phyloP scores from a whole-genome alignment of 2,888 invertebrate species.

The Nemapogon koenigi region DNA sequence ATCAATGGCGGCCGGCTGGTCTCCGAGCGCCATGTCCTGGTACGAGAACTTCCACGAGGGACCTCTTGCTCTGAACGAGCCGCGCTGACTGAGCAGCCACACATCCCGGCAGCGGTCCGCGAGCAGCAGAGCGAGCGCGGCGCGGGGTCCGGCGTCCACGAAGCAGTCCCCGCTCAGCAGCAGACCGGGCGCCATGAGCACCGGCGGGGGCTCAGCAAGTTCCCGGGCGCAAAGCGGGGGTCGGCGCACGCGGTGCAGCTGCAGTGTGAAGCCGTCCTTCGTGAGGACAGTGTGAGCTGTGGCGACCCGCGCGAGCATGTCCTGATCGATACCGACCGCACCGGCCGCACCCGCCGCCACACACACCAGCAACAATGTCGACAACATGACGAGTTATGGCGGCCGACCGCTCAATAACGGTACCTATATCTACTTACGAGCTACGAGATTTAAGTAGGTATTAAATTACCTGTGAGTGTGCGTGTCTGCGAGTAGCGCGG shows the following conservation, averaged over 20 bases:
- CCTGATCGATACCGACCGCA: neutral
- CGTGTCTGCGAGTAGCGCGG: constrained; percentile 8
- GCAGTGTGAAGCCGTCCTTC: constrained; percentile 6
- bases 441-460: too few species aligned
- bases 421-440: too few species aligned
- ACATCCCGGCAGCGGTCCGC: constrained; percentile 2
- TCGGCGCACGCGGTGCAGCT: neutral
- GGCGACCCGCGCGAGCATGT: neutral
- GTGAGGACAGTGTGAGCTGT: constrained; percentile 6
- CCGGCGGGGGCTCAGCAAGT: constrained; percentile 3
- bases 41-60: constrained; percentile 7
- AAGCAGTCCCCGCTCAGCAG: constrained; percentile 4
- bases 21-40: constrained; percentile 8
- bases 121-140: neutral
- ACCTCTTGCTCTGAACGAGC: neutral
- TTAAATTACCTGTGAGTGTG: too few species aligned
- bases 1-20: constrained; percentile 8
- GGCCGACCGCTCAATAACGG: too few species aligned
- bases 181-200: constrained; percentile 6
- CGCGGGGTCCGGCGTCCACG: constrained; percentile 3
- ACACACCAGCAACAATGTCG: too few species aligned
- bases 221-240: neutral
- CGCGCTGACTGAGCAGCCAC: constrained; percentile 5
- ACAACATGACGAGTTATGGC: too few species aligned
- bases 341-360: neutral